A percentile compares a stretch with the other conserved stretches of the same genome.
Evolutionary conservation across 2,888 invertebrate genomes (phyloP).

Genomic region (Piscicola geometra): DNA sequence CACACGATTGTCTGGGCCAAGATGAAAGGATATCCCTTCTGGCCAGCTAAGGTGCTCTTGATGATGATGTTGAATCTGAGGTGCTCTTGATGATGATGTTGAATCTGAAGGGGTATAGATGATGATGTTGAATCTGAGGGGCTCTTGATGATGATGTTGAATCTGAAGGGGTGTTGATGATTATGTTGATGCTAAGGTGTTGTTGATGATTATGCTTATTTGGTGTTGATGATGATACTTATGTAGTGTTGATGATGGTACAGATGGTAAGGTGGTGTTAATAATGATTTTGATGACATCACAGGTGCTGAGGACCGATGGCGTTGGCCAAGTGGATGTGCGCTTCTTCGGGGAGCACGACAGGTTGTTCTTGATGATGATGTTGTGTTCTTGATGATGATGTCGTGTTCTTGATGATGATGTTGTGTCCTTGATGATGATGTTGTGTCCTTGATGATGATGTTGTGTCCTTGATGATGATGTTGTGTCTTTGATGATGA

Average conservation of each 20-base stretch:
- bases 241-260: background rate
- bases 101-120: too few relatives aligned
- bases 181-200: too few relatives aligned
- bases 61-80: too few relatives aligned
- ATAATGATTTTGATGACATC: background rate
- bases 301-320: conserved; percentile 50
- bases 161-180: background rate
- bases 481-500: too few relatives aligned
- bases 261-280: background rate
- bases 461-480: background rate
- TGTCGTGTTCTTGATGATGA: background rate
- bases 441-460: background rate
- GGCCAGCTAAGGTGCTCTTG: conserved; percentile 87
- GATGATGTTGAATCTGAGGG: too few relatives aligned
- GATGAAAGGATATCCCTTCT: conserved; percentile 90
- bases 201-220: too few relatives aligned
- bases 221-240: too few relatives aligned
- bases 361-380: too few relatives aligned
- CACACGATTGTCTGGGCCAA: conserved; percentile 93
- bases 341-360: conserved; percentile 93
- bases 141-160: too few relatives aligned
- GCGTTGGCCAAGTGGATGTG: conserved; percentile 68
- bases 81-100: too few relatives aligned
- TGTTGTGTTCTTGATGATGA: background rate
- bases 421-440: background rate